Evolutionary conservation across 1,140 invertebrate species (phyloP), one percentile per base, ranked within the genome.

Genomic region (Platyura marginata): DNA sequence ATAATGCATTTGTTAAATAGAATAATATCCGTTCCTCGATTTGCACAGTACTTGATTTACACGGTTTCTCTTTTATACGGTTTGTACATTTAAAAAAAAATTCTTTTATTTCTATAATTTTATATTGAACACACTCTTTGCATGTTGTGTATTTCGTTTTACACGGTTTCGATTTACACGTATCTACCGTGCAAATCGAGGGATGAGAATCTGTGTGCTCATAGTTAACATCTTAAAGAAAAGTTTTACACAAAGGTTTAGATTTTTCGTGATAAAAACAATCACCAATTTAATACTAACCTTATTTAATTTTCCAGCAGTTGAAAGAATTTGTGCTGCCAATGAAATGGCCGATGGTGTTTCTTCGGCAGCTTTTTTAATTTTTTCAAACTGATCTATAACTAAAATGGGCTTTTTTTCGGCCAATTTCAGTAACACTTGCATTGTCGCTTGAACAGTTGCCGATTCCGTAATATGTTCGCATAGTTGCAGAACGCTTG

Each of bases 381-480:
- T 66, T 39, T 73, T 71, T 36, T 68, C 62, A 21, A 77, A 61
- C 55, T 85, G 75, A 56, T 80, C 77, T 20, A 72, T 63, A 36
- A 88, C 66, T 33, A 78, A 57, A 32, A 71, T 61, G 0, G 80
- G 74, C 34, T 72, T 69, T 37, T 71, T 71, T 50, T 75, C 67
- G 6, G 81, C 74, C 63, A 91, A 69, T 51, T 79, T 74, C 3
- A 81, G 62, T 52, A 91, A 75, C 21, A 91, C 81, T 64, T 84
- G 77, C 46, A 88, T 65, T 13, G 80, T 76, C 36, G 73, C 44
- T 81, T 54, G 75, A 75, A 57, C 40, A 64, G 63, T 55, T 49
- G 57, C 46, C 45, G 49, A 53, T 44, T 55, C 57, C 13, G 51
- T 51, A 15, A 54, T 44, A 33, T 52, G 56, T 20, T 49, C 51